Conservation (phyloP, 2,888 invertebrate genomes). For the Ectemnius lituratus region DNA sequence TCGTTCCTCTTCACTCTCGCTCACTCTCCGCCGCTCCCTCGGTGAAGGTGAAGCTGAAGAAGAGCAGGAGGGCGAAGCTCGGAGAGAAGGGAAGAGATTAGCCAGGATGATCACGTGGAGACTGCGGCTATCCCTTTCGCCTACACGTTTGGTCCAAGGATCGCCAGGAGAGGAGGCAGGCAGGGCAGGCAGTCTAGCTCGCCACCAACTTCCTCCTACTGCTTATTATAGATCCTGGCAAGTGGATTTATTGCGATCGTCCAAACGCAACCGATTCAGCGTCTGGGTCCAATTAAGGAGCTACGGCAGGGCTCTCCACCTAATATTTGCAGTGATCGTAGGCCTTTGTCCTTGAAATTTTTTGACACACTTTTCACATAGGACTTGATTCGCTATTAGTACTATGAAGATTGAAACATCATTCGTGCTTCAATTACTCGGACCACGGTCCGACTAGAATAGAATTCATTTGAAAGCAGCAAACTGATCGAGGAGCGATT, state of each 20-base stretch:
- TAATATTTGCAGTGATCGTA: not conserved
- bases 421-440: too few species aligned
- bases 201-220: conserved; percentile 10
- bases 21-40: conserved; percentile 32
- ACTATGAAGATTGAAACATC: too few species aligned
- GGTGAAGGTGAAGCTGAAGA: conserved; percentile 32
- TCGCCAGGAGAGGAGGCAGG: conserved; percentile 15
- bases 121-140: conserved; percentile 31
- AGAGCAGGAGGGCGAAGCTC: conserved; percentile 29
- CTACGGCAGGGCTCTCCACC: not conserved
- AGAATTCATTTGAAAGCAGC: too few species aligned
- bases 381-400: too few species aligned
- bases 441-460: too few species aligned
- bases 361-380: not conserved
- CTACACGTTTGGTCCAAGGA: conserved; percentile 41
- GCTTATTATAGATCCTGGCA: conserved; percentile 46
- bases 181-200: not conserved
- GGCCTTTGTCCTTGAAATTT: conserved; percentile 12
- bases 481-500: too few species aligned
- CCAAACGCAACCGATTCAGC: conserved; percentile 19
- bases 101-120: conserved; percentile 46
- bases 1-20: conserved; percentile 40
- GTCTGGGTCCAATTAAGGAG: conserved; percentile 22
- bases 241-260: conserved; percentile 55
- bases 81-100: conserved; percentile 53